Evolutionary conservation across 2,797 vertebrate genomes (phyloP), one percentile per base, ranked within the genome.

Genomic region (Decapterus maruadsi): DNA sequence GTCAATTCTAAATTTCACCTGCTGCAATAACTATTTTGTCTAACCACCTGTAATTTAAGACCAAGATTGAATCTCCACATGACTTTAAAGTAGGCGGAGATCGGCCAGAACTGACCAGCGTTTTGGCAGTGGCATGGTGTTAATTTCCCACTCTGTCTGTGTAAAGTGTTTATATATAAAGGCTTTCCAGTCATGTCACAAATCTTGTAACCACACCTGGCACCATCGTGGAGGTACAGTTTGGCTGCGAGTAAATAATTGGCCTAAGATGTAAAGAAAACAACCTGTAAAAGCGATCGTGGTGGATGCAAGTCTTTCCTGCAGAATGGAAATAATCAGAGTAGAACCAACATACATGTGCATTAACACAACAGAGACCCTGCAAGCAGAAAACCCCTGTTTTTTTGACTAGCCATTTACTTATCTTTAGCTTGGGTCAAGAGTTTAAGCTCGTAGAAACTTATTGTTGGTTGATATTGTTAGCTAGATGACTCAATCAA

Each of bases 161-260:
- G 1, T 70, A 48, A 79, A 71, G 68, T 66, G 75, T 78, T 79
- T 26, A 26, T 75, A 26, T 75, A 45, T 62, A 59, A 70, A 70
- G 46, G 2, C 64, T 77, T 72, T 85, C 46, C 42, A 70, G 61
- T 77, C 42, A 13, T 5, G 53, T 76, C 73, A 57, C 66, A 68
- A 75, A 72, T 72, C 59, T 59, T 80, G 74, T 72, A 80, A 74
- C 71, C 31, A 48, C 31, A 74, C 34, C 73, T 83, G 86, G 82
- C 46, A 16, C 62, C 74, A 67, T 51, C 13, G 42, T 22, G 12
- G 77, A 87, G 75, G 72, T 72, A 68, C 57, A 72, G 6, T 26
- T 63, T 0, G 7, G 29, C 20, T 34, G 22, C 2, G 42, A 42
- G 22, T 59, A 38, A 80, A 74, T 38, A 29, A 59, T 26, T 50